Conservation (phyloP, 2,888 invertebrate genomes). For the Lasioglossum figueresi region DNA sequence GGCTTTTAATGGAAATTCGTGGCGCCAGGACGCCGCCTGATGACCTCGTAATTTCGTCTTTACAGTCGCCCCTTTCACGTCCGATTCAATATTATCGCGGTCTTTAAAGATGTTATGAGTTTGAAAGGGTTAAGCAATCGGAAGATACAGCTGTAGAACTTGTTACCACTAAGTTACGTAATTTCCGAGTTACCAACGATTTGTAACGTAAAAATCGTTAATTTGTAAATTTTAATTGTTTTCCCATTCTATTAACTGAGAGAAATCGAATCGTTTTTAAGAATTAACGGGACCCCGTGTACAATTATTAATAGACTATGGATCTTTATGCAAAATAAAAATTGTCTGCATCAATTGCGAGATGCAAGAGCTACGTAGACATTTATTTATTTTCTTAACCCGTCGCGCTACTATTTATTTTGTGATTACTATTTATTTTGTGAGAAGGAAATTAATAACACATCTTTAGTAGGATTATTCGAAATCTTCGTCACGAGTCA, state of each 20-base stretch:
- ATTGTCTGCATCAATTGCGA: too few relatives aligned
- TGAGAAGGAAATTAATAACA: too few relatives aligned
- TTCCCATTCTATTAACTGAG: neutral
- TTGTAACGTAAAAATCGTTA: neutral
- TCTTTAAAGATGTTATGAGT: neutral
- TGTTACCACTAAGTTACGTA: neutral
- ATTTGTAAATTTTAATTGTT: neutral
- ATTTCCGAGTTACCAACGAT: neutral
- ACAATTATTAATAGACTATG: too few relatives aligned
- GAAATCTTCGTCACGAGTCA: too few relatives aligned
- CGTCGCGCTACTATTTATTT: too few relatives aligned
- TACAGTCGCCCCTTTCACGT: neutral
- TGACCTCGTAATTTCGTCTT: conserved; percentile 34
- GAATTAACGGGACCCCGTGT: neutral
- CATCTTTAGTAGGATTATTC: too few relatives aligned
- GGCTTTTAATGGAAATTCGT: conserved; percentile 42
- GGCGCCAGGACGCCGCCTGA: conserved; percentile 25
- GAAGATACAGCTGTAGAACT: neutral
- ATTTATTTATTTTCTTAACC: too few relatives aligned
- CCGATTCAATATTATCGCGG: neutral
- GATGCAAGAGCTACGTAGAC: too few relatives aligned
- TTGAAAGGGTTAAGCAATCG: neutral
- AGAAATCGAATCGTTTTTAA: neutral
- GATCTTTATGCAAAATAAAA: neutral
- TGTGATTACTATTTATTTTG: too few relatives aligned